phyloP scores from a whole-genome alignment of 1,140 invertebrate genomes.

The Diuraphis noxia region DNA sequence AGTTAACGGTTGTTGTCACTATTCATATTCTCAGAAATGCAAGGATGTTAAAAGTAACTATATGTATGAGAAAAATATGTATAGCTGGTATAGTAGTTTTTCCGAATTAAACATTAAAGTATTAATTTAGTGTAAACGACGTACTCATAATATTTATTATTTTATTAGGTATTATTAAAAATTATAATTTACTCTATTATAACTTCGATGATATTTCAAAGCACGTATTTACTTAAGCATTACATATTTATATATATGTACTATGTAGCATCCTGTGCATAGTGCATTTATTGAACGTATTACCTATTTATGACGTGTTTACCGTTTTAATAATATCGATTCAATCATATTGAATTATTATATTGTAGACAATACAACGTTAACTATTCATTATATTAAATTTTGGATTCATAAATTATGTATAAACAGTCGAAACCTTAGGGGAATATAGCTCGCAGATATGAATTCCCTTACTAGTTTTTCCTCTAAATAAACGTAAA shows the following conservation, averaged over 20 bases:
- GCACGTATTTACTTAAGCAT: not conserved
- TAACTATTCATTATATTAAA: not conserved
- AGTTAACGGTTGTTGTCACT: not conserved
- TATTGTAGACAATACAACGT: not conserved
- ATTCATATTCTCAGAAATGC: not conserved
- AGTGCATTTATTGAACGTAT: not conserved
- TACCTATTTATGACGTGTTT: not conserved
- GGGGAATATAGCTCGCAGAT: not conserved
- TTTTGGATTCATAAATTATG: not conserved
- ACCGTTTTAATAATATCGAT: not conserved
- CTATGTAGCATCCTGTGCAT: not conserved
- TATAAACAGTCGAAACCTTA: not conserved
- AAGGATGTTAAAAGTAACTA: not conserved
- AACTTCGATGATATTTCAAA: not conserved
- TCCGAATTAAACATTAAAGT: not conserved
- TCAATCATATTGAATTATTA: not conserved
- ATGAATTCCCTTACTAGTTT: not conserved
- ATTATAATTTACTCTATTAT: not conserved
- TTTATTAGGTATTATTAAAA: no score
- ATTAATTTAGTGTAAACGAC: not conserved
- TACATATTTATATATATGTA: no score
- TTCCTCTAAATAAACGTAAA: not conserved
- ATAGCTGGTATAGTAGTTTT: not conserved
- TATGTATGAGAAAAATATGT: not conserved
- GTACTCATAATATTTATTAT: not conserved